phyloP scores from a whole-genome alignment of 2,113 vertebrate genomes.

The Zosterops japonicus region DNA sequence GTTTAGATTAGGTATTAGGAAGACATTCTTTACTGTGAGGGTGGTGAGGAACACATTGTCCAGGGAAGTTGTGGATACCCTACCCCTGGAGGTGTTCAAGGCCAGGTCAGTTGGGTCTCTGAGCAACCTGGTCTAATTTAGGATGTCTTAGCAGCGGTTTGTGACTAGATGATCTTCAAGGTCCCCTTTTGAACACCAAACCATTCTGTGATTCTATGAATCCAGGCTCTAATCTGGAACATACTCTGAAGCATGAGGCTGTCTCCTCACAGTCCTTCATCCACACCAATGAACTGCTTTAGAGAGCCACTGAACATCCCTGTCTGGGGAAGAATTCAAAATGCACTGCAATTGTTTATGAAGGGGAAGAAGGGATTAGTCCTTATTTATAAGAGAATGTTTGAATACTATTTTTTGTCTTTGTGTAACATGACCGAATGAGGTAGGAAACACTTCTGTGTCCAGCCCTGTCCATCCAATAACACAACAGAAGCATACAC shows the following conservation, averaged over 20 bases:
- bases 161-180: neutral
- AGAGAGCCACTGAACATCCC: neutral
- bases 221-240: neutral
- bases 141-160: neutral
- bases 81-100: neutral
- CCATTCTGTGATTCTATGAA: neutral
- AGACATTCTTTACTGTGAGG: neutral
- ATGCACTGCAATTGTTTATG: neutral
- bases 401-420: neutral
- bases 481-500: neutral
- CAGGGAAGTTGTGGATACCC: neutral
- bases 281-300: neutral
- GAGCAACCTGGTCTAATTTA: neutral
- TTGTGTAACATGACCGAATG: neutral
- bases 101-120: fast-evolving
- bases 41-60: neutral
- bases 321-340: neutral
- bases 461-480: neutral
- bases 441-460: neutral
- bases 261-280: neutral
- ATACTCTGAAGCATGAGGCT: neutral
- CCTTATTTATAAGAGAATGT: neutral
- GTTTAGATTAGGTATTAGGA: neutral
- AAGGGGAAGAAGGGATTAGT: neutral
- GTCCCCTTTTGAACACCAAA: neutral